Evolutionary conservation across 2,888 invertebrate species (phyloP).

Genomic region (Pimpla rufipes): DNA sequence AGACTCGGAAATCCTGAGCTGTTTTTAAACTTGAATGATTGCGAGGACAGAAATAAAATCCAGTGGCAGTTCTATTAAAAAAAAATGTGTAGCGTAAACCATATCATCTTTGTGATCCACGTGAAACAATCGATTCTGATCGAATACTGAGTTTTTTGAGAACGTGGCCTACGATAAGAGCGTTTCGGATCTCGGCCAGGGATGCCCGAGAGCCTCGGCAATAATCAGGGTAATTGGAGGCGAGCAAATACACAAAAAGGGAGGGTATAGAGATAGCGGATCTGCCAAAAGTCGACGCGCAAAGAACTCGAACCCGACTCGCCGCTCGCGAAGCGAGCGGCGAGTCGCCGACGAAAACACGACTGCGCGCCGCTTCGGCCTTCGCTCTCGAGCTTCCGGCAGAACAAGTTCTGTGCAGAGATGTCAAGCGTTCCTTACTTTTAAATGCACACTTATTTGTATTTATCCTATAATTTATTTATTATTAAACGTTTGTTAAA

Average conservation of each 20-base stretch:
- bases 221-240: conserved; percentile 17
- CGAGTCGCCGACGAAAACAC: conserved; percentile 18
- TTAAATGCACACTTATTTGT: too few relatives aligned
- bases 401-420: conserved; percentile 28
- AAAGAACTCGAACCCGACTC: conserved; percentile 10
- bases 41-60: background rate
- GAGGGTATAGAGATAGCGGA: background rate
- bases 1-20: too few relatives aligned
- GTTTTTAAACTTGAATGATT: background rate
- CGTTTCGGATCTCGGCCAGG: conserved; percentile 18
- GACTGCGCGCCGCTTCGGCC: conserved; percentile 12
- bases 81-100: too few relatives aligned
- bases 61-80: background rate
- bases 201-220: background rate
- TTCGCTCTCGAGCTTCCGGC: conserved; percentile 40
- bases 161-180: background rate
- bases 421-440: too few relatives aligned
- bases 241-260: background rate
- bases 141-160: background rate
- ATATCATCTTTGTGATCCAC: too few relatives aligned
- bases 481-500: too few relatives aligned
- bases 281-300: conserved; percentile 19
- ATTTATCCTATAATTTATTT: too few relatives aligned
- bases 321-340: conserved; percentile 7
- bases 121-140: background rate